phyloP scores from a whole-genome alignment of 2,113 vertebrate species.

The Proteles cristata region DNA sequence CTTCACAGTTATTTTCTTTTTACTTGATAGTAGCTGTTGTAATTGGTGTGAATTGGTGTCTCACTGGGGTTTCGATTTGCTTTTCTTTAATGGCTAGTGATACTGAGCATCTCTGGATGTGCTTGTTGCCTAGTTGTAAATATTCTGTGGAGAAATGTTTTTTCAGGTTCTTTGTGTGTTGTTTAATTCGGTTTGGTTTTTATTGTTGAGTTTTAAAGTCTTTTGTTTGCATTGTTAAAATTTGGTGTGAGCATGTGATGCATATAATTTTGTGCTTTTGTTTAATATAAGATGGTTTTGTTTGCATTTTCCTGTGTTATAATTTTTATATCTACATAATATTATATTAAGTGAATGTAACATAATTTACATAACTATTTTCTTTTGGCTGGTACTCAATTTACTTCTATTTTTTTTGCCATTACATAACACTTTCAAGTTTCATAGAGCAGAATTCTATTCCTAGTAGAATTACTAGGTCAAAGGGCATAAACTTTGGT shows the following conservation, averaged over 20 bases:
- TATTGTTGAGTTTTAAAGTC: conserved; percentile 14
- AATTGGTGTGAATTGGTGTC: not conserved
- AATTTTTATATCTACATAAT: not conserved
- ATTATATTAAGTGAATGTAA: not conserved
- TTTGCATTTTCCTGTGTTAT: not conserved
- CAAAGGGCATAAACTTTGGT: not conserved
- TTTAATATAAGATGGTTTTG: not conserved
- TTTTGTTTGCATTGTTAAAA: not conserved
- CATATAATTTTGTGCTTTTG: not conserved
- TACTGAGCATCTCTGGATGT: not conserved
- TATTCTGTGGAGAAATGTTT: not conserved
- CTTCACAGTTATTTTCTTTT: not conserved
- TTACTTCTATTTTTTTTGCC: not conserved
- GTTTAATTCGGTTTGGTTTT: not conserved
- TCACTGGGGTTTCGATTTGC: not conserved
- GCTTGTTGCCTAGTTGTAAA: not conserved
- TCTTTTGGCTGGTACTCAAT: not conserved
- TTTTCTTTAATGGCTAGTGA: not conserved
- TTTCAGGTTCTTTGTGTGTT: not conserved
- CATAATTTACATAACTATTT: not conserved
- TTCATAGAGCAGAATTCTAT: not conserved
- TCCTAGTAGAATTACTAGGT: not conserved
- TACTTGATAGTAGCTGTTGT: not conserved
- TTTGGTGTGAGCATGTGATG: not conserved
- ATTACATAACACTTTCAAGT: not conserved